phyloP scores from a whole-genome alignment of 2,797 vertebrate species.

The Scolopax bukidnonensis region DNA sequence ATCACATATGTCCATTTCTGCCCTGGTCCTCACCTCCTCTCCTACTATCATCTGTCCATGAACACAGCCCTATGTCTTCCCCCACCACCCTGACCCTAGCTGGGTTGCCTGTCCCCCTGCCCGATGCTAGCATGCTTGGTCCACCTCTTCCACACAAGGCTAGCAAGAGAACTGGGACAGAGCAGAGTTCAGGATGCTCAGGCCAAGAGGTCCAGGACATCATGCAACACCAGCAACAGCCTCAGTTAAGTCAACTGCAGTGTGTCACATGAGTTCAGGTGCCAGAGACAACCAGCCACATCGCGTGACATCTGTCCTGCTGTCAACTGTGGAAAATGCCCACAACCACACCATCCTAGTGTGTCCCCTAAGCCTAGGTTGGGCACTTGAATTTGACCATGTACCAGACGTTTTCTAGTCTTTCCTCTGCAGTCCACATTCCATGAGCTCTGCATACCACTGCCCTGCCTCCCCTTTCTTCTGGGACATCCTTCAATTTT shows the following conservation, averaged over 20 bases:
- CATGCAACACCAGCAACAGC: background rate
- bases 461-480: background rate
- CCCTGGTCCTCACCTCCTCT: background rate
- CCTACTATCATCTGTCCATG: background rate
- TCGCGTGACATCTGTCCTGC: background rate
- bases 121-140: rapidly evolving
- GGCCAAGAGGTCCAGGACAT: background rate
- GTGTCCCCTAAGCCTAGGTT: background rate
- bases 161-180: background rate
- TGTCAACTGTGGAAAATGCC: background rate
- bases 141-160: background rate
- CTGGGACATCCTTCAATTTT: background rate
- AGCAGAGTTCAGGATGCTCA: background rate
- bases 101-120: background rate
- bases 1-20: background rate
- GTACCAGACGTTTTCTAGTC: background rate
- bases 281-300: background rate
- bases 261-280: background rate
- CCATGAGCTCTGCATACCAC: background rate
- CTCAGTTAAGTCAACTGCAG: background rate
- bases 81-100: background rate
- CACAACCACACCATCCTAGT: background rate
- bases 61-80: background rate
- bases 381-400: background rate
- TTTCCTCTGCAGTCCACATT: background rate